Evolutionary conservation across 2,113 vertebrate genomes (phyloP).

Genomic region (Procavia capensis): DNA sequence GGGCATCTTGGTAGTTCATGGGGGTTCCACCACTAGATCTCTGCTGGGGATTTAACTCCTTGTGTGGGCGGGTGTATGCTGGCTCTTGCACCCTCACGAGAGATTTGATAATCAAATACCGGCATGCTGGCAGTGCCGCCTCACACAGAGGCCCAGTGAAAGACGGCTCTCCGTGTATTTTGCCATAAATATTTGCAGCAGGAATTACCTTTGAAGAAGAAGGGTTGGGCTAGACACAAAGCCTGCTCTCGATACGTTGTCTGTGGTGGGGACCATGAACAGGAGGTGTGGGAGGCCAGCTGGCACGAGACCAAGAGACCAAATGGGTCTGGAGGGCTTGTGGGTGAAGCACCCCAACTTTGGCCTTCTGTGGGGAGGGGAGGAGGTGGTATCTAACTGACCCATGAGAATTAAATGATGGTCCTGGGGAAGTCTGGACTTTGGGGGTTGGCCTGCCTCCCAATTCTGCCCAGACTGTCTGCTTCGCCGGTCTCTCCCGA

Average conservation of each 20-base stretch:
- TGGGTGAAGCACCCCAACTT: too few relatives aligned
- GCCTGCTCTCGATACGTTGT: not conserved
- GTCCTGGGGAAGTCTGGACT: not conserved
- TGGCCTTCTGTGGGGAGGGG: not conserved
- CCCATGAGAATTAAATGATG: rapidly evolving
- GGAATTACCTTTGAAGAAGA: slow-evolving; percentile 16
- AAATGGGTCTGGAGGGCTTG: rapidly evolving
- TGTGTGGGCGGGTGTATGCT: slow-evolving; percentile 70
- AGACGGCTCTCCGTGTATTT: not conserved
- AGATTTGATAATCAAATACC: slow-evolving; percentile 73
- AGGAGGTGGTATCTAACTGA: too few relatives aligned
- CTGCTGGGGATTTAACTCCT: slow-evolving; percentile 63
- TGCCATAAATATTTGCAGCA: slow-evolving; percentile 53
- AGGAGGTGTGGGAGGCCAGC: not conserved
- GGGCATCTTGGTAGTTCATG: slow-evolving; percentile 61
- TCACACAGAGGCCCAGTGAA: not conserved
- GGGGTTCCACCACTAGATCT: slow-evolving; percentile 76
- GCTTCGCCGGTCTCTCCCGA: not conserved
- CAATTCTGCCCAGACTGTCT: rapidly evolving
- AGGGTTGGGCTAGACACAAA: not conserved
- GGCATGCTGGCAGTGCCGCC: not conserved
- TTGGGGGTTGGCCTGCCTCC: not conserved
- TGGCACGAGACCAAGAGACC: not conserved
- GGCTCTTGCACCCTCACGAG: slow-evolving; percentile 62
- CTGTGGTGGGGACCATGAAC: rapidly evolving